phyloP scores from a whole-genome alignment of 2,888 invertebrate genomes.

The Sylvicola cinctus region DNA sequence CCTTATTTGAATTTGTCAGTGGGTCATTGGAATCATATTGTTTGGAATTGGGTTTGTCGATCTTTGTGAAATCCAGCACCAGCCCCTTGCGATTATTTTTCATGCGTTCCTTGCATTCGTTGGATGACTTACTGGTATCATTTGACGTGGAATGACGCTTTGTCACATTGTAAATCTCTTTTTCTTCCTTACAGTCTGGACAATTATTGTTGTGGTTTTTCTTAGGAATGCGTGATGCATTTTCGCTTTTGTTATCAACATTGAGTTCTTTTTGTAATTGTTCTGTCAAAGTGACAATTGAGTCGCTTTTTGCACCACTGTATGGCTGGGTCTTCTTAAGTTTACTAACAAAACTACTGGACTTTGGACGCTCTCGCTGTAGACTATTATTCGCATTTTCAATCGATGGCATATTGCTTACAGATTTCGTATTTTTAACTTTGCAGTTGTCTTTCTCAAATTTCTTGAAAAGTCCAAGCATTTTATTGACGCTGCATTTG shows the following conservation, averaged over 20 bases:
- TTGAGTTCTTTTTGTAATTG: conserved; percentile 7
- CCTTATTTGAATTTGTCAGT: conserved; percentile 10
- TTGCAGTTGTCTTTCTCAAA: conserved; percentile 36
- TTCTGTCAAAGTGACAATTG: conserved; percentile 13
- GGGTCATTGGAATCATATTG: not conserved
- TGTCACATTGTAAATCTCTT: conserved; percentile 4
- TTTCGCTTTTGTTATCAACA: conserved; percentile 3
- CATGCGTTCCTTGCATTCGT: conserved; percentile 10
- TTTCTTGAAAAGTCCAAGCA: conserved; percentile 57
- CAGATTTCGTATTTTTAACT: conserved; percentile 20
- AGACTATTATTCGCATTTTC: not conserved
- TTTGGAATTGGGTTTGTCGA: conserved; percentile 15
- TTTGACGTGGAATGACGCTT: no score
- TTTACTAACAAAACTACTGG: conserved; percentile 10
- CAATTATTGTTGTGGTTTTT: conserved; percentile 5
- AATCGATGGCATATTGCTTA: conserved; percentile 13
- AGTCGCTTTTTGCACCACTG: conserved; percentile 28
- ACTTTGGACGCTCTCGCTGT: conserved; percentile 12
- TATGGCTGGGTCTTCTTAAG: conserved; percentile 25
- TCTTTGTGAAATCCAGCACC: conserved; percentile 39
- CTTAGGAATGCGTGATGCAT: conserved; percentile 7
- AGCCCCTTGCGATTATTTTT: conserved; percentile 29
- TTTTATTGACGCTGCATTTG: conserved; percentile 49
- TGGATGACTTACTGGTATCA: conserved; percentile 13
- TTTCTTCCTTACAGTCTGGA: conserved; percentile 11